These are phyloP conservation scores for Gallinago jamesoni DNA, from an alignment of 2,113 vertebrate species.

Conservation along the genomic window DNA sequence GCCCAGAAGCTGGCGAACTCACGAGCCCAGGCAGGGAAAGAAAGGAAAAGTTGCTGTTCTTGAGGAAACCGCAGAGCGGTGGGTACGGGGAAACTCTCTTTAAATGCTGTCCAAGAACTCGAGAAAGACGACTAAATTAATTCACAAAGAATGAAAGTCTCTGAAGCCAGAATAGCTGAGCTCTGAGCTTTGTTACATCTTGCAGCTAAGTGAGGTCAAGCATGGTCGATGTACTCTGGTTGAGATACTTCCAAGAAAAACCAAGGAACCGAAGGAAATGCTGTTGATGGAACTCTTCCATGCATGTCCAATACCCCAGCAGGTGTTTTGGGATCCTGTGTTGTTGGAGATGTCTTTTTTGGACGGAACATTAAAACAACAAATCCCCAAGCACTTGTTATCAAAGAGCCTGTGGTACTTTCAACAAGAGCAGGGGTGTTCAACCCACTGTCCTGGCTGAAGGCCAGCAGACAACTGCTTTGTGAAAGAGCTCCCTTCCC, in stretches of 20 bases:
- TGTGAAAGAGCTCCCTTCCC: background rate
- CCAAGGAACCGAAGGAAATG: slow-evolving; percentile 39
- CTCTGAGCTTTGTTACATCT: slow-evolving; percentile 34
- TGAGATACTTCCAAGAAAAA: slow-evolving; percentile 59
- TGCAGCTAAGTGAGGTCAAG: slow-evolving; percentile 58
- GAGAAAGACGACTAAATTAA: slow-evolving; percentile 9
- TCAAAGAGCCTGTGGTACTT: slow-evolving; percentile 63
- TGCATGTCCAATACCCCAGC: slow-evolving; percentile 48
- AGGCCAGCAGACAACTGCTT: slow-evolving; percentile 19
- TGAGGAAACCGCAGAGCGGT: background rate
- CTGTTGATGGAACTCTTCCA: slow-evolving; percentile 60
- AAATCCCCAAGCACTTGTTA: slow-evolving; percentile 67
- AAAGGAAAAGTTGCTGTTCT: background rate
- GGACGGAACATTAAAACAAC: slow-evolving; percentile 57
- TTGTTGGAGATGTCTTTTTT: slow-evolving; percentile 61
- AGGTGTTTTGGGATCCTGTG: slow-evolving; percentile 47
- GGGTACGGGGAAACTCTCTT: background rate
- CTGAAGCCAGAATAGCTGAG: background rate
- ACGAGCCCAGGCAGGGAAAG: background rate
- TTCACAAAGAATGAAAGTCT: slow-evolving; percentile 33
- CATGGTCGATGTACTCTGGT: background rate
- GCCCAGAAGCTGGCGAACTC: background rate
- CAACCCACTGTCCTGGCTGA: slow-evolving; percentile 53
- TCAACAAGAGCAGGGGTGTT: slow-evolving; percentile 46
- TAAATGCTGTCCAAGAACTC: slow-evolving; percentile 28